Conservation (phyloP, 2,888 invertebrate species). For the Linnaemya tessellans region DNA sequence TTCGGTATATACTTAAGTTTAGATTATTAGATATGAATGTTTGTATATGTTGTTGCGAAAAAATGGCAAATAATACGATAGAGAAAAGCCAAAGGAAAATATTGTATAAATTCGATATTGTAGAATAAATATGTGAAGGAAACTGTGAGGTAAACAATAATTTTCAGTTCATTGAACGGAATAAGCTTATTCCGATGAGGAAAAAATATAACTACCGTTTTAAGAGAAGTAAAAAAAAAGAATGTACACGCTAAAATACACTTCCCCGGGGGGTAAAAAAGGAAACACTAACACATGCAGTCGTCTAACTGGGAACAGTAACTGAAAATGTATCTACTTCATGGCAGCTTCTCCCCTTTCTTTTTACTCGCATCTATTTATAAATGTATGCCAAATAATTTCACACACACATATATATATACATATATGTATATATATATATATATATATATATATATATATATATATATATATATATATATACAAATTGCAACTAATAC, state of each 20-base stretch:
- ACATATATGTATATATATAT: neutral
- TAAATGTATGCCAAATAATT: constrained; percentile 45
- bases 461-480: too few relatives aligned
- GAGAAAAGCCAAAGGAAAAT: constrained; percentile 3
- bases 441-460: neutral
- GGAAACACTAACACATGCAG: neutral
- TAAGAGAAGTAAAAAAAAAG: constrained; percentile 57
- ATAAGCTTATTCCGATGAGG: constrained; percentile 81
- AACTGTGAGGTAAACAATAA: constrained; percentile 81
- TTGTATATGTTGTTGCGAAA: constrained; percentile 21
- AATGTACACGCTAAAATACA: constrained; percentile 46
- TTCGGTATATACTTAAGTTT: neutral
- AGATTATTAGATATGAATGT: constrained; percentile 1
- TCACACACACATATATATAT: constrained; percentile 2
- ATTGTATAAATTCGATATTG: constrained; percentile 25
- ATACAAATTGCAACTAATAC: too few relatives aligned
- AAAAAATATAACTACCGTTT: constrained; percentile 64
- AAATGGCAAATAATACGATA: constrained; percentile 19
- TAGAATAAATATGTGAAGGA: constrained; percentile 68
- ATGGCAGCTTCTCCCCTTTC: neutral
- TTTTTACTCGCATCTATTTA: neutral
- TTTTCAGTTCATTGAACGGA: constrained; percentile 82
- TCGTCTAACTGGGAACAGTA: neutral
- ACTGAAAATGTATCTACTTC: constrained; percentile 2
- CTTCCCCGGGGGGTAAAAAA: neutral